Base-by-base conservation (phyloP, 1,140 invertebrate species). In the Drosophila sulfurigaster region DNA sequence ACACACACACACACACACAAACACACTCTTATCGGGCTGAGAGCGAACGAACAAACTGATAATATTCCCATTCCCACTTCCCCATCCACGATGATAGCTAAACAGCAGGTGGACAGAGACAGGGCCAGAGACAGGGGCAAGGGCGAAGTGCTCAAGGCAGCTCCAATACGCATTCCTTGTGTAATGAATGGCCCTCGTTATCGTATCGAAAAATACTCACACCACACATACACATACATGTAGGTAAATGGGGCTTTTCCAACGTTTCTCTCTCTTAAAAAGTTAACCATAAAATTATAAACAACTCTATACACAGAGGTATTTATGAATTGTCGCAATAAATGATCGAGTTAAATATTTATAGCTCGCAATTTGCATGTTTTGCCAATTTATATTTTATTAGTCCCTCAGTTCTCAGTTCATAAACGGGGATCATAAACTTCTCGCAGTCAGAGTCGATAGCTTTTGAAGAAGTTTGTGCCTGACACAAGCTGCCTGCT, bases 161-260 rank as follows among this genome's bases (percentile, higher is more conserved):
- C 20, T 16, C 46, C 64, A 52, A 35, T 54, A 68, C 71, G 71
- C 71, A 74, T 74, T 74, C 71, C 65, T 74, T 74, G 65, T 74
- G 71, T 69, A 74, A 74, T 69, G 71, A 74, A 69, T 74, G 71
- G 57, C 41, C 15, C 48, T 25, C 20, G 57, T 74, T 74, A 74
- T 74, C 71, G 28, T 25, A 25, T 25, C 20, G 20, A 25, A 51
- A 54, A 20, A 45, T 35, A 52, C 51, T 38, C 46, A 38, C 25
- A 43, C 69, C 43, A 70, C 81, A 78, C 66, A 52, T 32, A 54
- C 28, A 43, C 43, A 51, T n/a, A 57, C 45, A 51, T 13, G 6
- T 3, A 54, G 7, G 3, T 8, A 32, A 7, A 32, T 32, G 5
- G 30, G 30, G 30, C 30, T 32, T 32, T 7, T 32, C 30, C 30